Percentiles rank a stretch among this genome's conserved stretches.
phyloP scores from a whole-genome alignment of 2,797 vertebrate species.

The Alosa sapidissima region DNA sequence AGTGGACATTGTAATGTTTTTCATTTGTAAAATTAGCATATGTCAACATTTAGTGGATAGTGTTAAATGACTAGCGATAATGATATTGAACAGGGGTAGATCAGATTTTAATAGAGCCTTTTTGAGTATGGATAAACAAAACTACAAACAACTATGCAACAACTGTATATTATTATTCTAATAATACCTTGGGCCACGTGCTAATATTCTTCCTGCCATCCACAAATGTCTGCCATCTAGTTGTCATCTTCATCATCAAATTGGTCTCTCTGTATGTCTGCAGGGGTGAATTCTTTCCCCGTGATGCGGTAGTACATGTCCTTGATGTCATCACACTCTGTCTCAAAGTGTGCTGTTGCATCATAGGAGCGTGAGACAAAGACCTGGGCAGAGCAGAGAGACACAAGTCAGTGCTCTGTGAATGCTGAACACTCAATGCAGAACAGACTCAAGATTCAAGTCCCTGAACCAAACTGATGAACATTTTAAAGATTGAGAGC shows the following conservation, averaged over 20 bases:
- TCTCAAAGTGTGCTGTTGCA: slow-evolving; percentile 68
- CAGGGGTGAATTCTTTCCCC: slow-evolving; percentile 66
- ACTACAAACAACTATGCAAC: not conserved
- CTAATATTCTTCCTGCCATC: not conserved
- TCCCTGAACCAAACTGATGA: not conserved
- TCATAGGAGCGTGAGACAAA: slow-evolving; percentile 77
- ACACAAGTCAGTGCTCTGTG: slow-evolving; percentile 13
- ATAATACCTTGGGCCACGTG: too few relatives aligned
- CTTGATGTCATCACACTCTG: slow-evolving; percentile 73
- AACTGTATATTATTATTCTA: too few relatives aligned
- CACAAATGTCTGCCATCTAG: slow-evolving; percentile 25
- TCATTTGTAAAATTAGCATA: not conserved
- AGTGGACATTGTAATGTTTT: not conserved
- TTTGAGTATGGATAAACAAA: not conserved
- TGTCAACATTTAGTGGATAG: not conserved
- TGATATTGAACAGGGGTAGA: not conserved
- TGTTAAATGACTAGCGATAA: not conserved
- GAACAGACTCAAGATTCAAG: not conserved
- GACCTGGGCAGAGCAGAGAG: slow-evolving; percentile 60
- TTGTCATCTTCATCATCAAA: slow-evolving; percentile 61
- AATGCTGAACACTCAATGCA: not conserved
- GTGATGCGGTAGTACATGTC: slow-evolving; percentile 75
- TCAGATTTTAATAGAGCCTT: not conserved
- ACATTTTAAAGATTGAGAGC: not conserved
- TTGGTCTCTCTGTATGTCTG: slow-evolving; percentile 60